phyloP scores from a whole-genome alignment of 2,113 vertebrate genomes.

The Microcebus lehilahytsara region DNA sequence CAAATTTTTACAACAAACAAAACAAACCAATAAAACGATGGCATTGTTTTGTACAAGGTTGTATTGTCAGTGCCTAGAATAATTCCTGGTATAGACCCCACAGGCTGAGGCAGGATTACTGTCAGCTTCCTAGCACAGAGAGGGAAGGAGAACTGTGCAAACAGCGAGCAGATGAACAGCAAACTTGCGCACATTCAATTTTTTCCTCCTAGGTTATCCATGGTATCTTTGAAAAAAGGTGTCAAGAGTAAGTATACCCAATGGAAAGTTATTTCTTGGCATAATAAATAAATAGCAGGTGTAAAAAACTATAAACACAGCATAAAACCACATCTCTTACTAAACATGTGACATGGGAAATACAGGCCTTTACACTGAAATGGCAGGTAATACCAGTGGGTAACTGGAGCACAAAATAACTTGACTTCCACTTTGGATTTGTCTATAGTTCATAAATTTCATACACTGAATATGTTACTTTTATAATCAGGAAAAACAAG shows the following conservation, averaged over 20 bases:
- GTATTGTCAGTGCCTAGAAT: background rate
- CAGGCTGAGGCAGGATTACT: background rate
- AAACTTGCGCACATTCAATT: background rate
- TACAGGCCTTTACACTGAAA: fast-evolving
- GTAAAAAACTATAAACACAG: background rate
- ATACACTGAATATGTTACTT: background rate
- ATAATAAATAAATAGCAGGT: background rate
- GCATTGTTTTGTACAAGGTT: background rate
- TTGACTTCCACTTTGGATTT: background rate
- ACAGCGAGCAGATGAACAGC: background rate
- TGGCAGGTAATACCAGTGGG: background rate
- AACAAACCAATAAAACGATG: no score
- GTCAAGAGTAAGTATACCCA: background rate
- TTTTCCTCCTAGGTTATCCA: background rate
- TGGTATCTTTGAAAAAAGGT: background rate
- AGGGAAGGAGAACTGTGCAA: background rate
- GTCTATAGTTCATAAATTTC: background rate
- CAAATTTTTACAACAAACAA: no score
- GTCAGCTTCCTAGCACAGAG: background rate
- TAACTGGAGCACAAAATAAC: background rate
- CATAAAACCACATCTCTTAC: background rate
- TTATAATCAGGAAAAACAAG: background rate
- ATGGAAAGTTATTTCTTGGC: background rate
- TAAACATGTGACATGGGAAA: background rate
- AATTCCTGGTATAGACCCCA: background rate